Base-by-base conservation (phyloP, 2,888 invertebrate species). In the Acrocyrtus sp. region DNA sequence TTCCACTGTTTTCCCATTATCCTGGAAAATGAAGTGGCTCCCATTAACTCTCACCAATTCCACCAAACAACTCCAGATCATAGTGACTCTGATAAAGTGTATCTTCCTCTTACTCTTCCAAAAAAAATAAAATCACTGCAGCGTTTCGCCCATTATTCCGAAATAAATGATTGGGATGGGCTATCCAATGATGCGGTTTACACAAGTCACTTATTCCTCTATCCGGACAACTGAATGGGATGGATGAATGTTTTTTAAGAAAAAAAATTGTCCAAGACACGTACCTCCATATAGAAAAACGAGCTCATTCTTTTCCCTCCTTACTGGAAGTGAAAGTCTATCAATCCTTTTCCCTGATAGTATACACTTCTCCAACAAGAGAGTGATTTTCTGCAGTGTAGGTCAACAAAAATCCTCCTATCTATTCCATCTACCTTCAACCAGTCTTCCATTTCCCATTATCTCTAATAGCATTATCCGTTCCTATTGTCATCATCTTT, bases 361-460 rank as follows among this genome's bases (percentile, higher is more conserved):
- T n/a, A n/a, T n/a, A n/a, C n/a, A n/a, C n/a, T n/a, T n/a, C n/a
- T n/a, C n/a, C n/a, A n/a, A n/a, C n/a, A n/a, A n/a, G n/a, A n/a
- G n/a, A n/a, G n/a, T n/a, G n/a, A n/a, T n/a, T n/a, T n/a, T n/a
- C n/a, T n/a, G n/a, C n/a, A 3, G 3, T 8, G 27, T 29, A 57
- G 60, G 68, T 68, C 60, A 68, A 53, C 51, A 68, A 58, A 68
- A 68, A 10, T 17, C 5, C 21, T 50, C 57, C 26, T 53, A 54
- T 65, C 47, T 65, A 45, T 39, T 27, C 26, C n/a, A n/a, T n/a
- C n/a, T n/a, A n/a, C n/a, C 39, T 53, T 54, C 29, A 22, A 21
- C 45, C 51, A 41, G 29, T 68, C 67, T 53, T 68, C 69, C 43
- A 69, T 69, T 69, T 69, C 69, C 69, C 69, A 69, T 68, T 68